These are phyloP conservation scores for Pelvicachromis taeniatus DNA, from an alignment of 2,113 vertebrate species.

Conservation along the genomic window DNA sequence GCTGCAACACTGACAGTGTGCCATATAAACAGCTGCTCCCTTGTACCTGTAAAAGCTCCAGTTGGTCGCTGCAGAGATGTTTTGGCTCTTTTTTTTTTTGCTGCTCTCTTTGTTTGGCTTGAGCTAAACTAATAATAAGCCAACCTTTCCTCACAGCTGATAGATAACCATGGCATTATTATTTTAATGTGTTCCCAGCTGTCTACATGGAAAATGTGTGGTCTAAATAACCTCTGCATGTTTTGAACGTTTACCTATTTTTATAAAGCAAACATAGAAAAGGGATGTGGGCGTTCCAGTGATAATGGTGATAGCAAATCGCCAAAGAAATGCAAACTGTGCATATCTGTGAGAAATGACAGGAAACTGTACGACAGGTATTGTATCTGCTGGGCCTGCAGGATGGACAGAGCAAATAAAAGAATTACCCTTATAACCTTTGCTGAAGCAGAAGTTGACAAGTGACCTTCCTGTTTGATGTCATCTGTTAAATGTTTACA, in stretches of 20 bases:
- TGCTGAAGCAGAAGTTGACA: background rate
- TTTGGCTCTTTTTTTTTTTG: background rate
- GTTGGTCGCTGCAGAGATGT: background rate
- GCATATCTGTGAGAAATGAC: constrained; percentile 48
- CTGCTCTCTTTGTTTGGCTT: background rate
- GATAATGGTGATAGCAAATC: background rate
- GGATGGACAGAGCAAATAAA: constrained; percentile 10
- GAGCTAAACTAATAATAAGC: background rate
- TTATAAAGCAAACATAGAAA: background rate
- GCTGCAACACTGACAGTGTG: background rate
- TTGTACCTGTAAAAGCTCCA: background rate
- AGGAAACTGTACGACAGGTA: constrained; percentile 32
- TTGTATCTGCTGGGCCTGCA: constrained; percentile 26
- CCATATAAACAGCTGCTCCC: background rate
- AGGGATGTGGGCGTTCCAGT: background rate
- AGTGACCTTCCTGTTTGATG: background rate
- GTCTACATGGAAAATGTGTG: background rate
- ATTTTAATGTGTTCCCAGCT: background rate
- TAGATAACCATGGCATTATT: background rate
- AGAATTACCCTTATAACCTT: background rate
- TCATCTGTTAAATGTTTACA: background rate
- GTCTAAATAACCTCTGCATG: background rate
- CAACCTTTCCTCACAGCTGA: background rate
- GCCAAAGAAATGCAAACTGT: constrained; percentile 25
- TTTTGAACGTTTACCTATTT: background rate